Conservation (phyloP, 1,140 invertebrate genomes). For the Adelges cooleyi region DNA sequence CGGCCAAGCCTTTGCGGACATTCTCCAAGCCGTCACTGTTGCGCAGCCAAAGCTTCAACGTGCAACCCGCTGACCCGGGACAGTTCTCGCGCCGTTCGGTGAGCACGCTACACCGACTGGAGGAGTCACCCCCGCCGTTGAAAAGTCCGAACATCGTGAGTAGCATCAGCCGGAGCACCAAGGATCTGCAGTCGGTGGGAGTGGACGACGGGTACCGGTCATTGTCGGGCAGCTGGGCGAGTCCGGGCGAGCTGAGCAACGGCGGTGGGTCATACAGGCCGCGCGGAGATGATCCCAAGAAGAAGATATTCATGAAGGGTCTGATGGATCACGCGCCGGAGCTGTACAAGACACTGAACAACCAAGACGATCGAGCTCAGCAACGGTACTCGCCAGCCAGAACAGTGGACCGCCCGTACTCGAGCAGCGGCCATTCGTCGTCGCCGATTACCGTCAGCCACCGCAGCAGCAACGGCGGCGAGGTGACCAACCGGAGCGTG, state of each 20-base stretch:
- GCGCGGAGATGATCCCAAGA: slow-evolving; percentile 14
- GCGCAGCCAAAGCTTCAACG: slow-evolving; percentile 74
- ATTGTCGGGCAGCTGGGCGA: slow-evolving; percentile 6
- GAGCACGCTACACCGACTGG: slow-evolving; percentile 47
- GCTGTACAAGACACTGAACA: slow-evolving; percentile 56
- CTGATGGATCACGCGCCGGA: slow-evolving; percentile 61
- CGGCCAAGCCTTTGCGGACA: slow-evolving; percentile 58
- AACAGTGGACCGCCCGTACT: slow-evolving; percentile 32
- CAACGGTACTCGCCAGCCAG: slow-evolving; percentile 30
- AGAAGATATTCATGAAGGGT: slow-evolving; percentile 54
- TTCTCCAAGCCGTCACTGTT: slow-evolving; percentile 55
- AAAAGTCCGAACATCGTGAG: slow-evolving; percentile 74
- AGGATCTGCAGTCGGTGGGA: slow-evolving; percentile 45
- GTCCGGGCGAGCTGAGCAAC: slow-evolving; percentile 5
- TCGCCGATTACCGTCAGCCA: slow-evolving; percentile 35
- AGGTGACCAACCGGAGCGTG: slow-evolving; percentile 36
- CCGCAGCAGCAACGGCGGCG: slow-evolving; percentile 7
- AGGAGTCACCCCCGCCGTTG: slow-evolving; percentile 56
- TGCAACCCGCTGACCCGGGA: slow-evolving; percentile 43
- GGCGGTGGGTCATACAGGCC: background rate
- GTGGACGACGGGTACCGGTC: slow-evolving; percentile 37
- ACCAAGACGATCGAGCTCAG: slow-evolving; percentile 43
- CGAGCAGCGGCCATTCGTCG: slow-evolving; percentile 31
- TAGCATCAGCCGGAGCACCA: slow-evolving; percentile 59
- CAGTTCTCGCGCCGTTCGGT: slow-evolving; percentile 34